Percentiles rank a stretch among this genome's conserved stretches.
Conservation (phyloP, 2,888 invertebrate genomes). For the Brassicogethes aeneus region DNA sequence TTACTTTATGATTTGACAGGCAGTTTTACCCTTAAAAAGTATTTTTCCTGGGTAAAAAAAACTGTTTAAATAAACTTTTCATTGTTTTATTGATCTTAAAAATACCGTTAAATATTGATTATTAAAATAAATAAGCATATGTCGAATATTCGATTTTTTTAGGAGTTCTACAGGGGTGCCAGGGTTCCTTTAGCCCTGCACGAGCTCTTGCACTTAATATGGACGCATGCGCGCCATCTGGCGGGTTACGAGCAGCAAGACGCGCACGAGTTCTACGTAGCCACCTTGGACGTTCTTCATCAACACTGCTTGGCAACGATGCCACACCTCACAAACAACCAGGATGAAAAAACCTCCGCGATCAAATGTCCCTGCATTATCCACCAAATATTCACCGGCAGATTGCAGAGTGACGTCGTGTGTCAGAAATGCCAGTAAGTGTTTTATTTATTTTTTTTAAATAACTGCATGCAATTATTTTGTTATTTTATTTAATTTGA, state of each 20-base stretch:
- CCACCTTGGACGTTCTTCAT: conserved; percentile 80
- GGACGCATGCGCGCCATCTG: conserved; percentile 92
- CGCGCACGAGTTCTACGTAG: conserved; percentile 98
- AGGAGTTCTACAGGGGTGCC: conserved; percentile 89
- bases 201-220: conserved; percentile 84
- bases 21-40: no score
- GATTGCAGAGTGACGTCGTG: conserved; percentile 91
- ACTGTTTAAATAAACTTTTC: no score
- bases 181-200: conserved; percentile 82
- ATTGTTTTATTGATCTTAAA: no score
- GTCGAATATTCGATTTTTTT: no score
- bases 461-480: neutral
- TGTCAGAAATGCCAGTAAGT: conserved; percentile 85
- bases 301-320: conserved; percentile 53
- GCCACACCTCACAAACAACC: conserved; percentile 18
- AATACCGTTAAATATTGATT: no score
- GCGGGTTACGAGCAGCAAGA: conserved; percentile 97
- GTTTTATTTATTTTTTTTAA: conserved; percentile 2
- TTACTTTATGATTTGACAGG: no score
- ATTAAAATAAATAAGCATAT: no score
- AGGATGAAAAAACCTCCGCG: conserved; percentile 13
- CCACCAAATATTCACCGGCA: conserved; percentile 94
- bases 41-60: no score
- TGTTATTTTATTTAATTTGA: neutral
- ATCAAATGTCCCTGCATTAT: conserved; percentile 84